Conservation (phyloP, 2,888 invertebrate species). For the Hydrotaea cyrtoneurina region DNA sequence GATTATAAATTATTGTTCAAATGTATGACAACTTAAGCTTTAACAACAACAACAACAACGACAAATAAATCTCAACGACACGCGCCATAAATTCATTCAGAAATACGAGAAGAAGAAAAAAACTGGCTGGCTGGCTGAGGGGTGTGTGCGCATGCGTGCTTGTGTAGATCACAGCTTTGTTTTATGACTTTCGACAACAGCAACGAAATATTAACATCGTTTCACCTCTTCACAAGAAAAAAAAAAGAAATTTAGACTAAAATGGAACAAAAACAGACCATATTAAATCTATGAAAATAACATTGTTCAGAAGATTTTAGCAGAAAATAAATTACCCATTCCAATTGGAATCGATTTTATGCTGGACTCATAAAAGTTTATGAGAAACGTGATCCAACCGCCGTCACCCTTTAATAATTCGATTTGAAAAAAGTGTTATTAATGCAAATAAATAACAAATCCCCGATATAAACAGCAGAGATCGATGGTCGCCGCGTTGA, state of each 20-base stretch:
- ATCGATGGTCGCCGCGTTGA: background rate
- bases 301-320: background rate
- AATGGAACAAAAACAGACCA: background rate
- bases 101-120: background rate
- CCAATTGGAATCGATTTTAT: background rate
- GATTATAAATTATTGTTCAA: background rate
- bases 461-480: background rate
- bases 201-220: background rate
- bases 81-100: background rate
- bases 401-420: background rate
- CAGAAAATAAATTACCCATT: background rate
- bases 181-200: background rate
- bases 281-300: background rate
- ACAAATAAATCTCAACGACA: background rate
- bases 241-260: background rate
- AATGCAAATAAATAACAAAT: background rate
- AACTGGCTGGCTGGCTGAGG: background rate
- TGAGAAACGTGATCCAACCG: too few species aligned
- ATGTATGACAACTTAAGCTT: background rate
- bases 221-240: background rate
- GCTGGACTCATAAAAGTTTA: background rate
- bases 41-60: too few species aligned
- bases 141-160: background rate
- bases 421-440: background rate
- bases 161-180: background rate